Percentiles rank a stretch among this genome's conserved stretches.
Evolutionary conservation across 2,888 invertebrate genomes (phyloP).

Genomic region (Tachina grossa): DNA sequence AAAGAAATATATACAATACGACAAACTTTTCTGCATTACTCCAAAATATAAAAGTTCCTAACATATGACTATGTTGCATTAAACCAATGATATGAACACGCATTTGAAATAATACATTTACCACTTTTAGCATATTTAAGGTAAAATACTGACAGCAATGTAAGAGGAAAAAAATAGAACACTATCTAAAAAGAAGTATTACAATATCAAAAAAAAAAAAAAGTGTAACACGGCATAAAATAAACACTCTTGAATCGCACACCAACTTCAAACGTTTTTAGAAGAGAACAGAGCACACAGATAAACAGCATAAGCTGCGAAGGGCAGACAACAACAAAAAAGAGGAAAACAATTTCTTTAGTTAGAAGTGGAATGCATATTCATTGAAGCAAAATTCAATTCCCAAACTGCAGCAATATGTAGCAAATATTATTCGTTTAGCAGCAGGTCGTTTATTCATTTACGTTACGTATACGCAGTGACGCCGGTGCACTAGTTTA

Average conservation of each 20-base stretch:
- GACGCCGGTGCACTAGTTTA: slow-evolving; percentile 18
- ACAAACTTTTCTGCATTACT: too few species aligned
- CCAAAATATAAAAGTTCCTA: too few species aligned
- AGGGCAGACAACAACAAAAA: neutral
- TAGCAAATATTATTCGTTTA: slow-evolving; percentile 63
- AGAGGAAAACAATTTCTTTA: slow-evolving; percentile 51
- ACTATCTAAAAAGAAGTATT: slow-evolving; percentile 69
- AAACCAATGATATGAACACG: neutral
- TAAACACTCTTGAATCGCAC: slow-evolving; percentile 66
- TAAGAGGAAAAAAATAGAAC: slow-evolving; percentile 61
- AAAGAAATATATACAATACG: too few species aligned
- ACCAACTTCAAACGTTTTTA: slow-evolving; percentile 41
- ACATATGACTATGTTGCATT: too few species aligned
- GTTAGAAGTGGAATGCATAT: slow-evolving; percentile 66
- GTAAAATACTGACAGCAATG: slow-evolving; percentile 43
- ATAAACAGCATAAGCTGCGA: slow-evolving; percentile 5
- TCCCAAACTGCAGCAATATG: slow-evolving; percentile 72
- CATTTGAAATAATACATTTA: neutral
- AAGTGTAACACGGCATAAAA: slow-evolving; percentile 69
- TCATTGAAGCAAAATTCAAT: slow-evolving; percentile 71
- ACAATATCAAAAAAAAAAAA: slow-evolving; percentile 58
- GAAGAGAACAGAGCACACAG: neutral
- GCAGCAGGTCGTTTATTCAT: neutral
- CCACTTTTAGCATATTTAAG: slow-evolving; percentile 49
- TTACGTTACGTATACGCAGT: slow-evolving; percentile 63